Conservation (phyloP, 1,140 invertebrate species). For the Maconellicoccus hirsutus region DNA sequence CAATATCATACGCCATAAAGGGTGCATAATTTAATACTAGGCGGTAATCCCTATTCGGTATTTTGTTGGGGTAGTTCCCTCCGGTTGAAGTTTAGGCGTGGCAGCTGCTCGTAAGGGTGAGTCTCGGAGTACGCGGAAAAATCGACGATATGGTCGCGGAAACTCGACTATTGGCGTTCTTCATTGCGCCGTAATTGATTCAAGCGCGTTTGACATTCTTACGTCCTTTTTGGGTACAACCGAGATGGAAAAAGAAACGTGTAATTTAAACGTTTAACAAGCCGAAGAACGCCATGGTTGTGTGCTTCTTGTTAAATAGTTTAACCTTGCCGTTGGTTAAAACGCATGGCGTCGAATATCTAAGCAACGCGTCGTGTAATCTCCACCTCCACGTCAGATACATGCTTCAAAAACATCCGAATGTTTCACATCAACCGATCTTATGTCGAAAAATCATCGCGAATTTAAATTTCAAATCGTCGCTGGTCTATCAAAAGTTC, state of each 20-base stretch:
- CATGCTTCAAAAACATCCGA: too few species aligned
- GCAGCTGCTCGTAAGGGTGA: neutral
- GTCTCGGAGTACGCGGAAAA: too few species aligned
- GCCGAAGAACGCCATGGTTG: slow-evolving; percentile 17
- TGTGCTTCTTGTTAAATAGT: slow-evolving; percentile 16
- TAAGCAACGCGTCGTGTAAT: slow-evolving; percentile 12
- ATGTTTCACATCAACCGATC: too few species aligned
- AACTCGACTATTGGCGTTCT: neutral
- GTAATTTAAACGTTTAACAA: slow-evolving; percentile 18
- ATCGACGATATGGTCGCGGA: too few species aligned
- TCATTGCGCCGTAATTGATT: neutral
- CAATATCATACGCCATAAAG: neutral
- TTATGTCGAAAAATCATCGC: too few species aligned
- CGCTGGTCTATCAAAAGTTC: neutral
- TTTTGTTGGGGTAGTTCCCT: neutral
- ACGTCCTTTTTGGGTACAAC: neutral
- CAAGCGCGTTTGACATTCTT: neutral
- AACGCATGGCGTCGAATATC: slow-evolving; percentile 16
- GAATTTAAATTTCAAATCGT: neutral
- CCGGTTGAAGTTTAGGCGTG: neutral
- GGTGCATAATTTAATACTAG: neutral
- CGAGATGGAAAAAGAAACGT: neutral
- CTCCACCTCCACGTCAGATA: neutral
- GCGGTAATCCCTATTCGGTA: neutral
- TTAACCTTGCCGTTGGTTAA: slow-evolving; percentile 21